A percentile compares a stretch with the other conserved stretches of the same genome.
These are phyloP conservation scores for Leptatherina wallacei DNA, from an alignment of 2,797 vertebrate species.

Conservation along the genomic window DNA sequence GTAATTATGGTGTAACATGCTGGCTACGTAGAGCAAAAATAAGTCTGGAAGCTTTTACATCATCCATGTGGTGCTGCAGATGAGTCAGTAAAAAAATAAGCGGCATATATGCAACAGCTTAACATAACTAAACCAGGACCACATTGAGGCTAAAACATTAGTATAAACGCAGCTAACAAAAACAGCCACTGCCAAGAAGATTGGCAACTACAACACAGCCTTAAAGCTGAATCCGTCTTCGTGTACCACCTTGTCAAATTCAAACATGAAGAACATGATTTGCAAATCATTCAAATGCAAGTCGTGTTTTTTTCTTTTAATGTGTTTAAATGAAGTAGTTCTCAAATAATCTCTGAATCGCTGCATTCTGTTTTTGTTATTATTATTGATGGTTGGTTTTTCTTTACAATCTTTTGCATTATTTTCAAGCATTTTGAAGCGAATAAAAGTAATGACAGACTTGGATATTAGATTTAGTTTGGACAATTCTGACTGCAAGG, in stretches of 20 bases:
- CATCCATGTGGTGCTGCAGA: conserved; percentile 42
- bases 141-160: conserved; percentile 53
- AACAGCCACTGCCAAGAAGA: conserved; percentile 24
- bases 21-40: conserved; percentile 29
- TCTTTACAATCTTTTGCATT: neutral
- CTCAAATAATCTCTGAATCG: neutral
- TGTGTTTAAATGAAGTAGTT: too few species aligned
- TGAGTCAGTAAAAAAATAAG: conserved; percentile 55
- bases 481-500: conserved; percentile 12
- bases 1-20: conserved; percentile 59
- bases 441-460: neutral
- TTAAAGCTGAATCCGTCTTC: conserved; percentile 7
- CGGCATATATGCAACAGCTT: conserved; percentile 43
- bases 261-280: neutral
- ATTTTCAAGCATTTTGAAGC: neutral
- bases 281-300: neutral
- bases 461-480: neutral
- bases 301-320: too few species aligned
- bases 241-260: neutral
- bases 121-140: conserved; percentile 50
- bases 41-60: conserved; percentile 53
- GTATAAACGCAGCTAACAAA: conserved; percentile 41
- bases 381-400: neutral
- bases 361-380: neutral
- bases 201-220: conserved; percentile 26